phyloP scores from a whole-genome alignment of 2,888 invertebrate genomes.

The Dryadula phaetusa region DNA sequence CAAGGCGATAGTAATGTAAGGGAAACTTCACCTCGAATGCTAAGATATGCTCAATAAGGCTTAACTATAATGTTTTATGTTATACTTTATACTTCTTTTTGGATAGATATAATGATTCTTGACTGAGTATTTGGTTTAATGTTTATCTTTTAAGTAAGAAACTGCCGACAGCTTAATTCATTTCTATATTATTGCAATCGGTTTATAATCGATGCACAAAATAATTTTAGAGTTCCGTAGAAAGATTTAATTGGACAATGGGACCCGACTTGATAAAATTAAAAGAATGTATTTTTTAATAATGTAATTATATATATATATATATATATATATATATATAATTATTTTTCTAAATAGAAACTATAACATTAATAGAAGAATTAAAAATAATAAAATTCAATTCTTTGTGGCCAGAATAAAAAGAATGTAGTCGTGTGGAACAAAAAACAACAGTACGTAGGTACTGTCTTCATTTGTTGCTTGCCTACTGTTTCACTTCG shows the following conservation, averaged over 20 bases:
- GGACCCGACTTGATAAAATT: too few species aligned
- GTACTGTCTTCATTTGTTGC: conserved; percentile 28
- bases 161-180: too few species aligned
- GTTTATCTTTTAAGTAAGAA: too few species aligned
- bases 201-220: too few species aligned
- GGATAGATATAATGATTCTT: not conserved
- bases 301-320: too few species aligned
- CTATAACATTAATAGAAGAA: not conserved
- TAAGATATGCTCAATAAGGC: not conserved
- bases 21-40: conserved; percentile 25
- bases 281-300: too few species aligned
- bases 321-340: too few species aligned
- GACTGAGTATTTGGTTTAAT: too few species aligned
- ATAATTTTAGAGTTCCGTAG: too few species aligned
- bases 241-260: too few species aligned
- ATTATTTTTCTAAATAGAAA: too few species aligned
- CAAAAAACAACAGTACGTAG: conserved; percentile 16
- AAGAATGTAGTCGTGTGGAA: conserved; percentile 1
- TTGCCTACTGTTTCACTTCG: conserved; percentile 29
- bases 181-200: too few species aligned
- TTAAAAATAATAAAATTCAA: not conserved
- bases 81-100: not conserved
- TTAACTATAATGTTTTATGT: not conserved
- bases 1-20: conserved; percentile 30
- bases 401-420: conserved; percentile 4